A percentile compares a stretch with the other conserved stretches of the same genome.
phyloP scores from a whole-genome alignment of 2,888 invertebrate genomes.

The Apotomis capreana region DNA sequence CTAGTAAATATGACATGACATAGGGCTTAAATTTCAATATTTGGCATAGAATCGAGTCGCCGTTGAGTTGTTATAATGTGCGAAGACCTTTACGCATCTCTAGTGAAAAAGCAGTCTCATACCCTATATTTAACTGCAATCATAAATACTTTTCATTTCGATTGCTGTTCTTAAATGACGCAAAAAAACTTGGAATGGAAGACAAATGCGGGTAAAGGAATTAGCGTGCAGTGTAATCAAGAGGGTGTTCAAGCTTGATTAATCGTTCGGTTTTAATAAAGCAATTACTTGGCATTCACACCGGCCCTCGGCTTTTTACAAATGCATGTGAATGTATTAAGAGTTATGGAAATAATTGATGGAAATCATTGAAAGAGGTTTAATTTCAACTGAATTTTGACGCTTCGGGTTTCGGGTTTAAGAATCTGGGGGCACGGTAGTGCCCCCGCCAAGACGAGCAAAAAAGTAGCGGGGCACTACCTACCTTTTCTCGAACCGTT shows the following conservation, averaged over 20 bases:
- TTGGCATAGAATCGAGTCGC: too few relatives aligned
- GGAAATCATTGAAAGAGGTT: not conserved
- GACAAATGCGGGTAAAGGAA: slow-evolving; percentile 42
- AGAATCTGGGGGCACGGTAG: too few relatives aligned
- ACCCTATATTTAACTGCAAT: slow-evolving; percentile 12
- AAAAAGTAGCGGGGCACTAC: too few relatives aligned
- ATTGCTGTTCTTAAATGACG: slow-evolving; percentile 24
- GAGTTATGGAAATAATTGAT: slow-evolving; percentile 12
- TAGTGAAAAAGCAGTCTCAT: too few relatives aligned
- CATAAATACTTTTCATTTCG: slow-evolving; percentile 18
- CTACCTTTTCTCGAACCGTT: too few relatives aligned
- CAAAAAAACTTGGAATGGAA: slow-evolving; percentile 37
- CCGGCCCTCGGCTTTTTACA: slow-evolving; percentile 32
- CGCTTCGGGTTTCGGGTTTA: too few relatives aligned
- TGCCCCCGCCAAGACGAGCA: too few relatives aligned
- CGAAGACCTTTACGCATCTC: too few relatives aligned
- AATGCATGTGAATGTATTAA: slow-evolving; percentile 14
- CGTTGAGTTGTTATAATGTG: too few relatives aligned
- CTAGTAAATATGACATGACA: too few relatives aligned
- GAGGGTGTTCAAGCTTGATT: slow-evolving; percentile 56
- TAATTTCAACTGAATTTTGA: not conserved
- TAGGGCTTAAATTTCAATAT: too few relatives aligned
- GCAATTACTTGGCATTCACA: slow-evolving; percentile 49
- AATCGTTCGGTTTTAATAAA: slow-evolving; percentile 64
- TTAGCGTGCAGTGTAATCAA: slow-evolving; percentile 40